phyloP scores from a whole-genome alignment of 2,888 invertebrate species.

The Latrodectus hesperus region DNA sequence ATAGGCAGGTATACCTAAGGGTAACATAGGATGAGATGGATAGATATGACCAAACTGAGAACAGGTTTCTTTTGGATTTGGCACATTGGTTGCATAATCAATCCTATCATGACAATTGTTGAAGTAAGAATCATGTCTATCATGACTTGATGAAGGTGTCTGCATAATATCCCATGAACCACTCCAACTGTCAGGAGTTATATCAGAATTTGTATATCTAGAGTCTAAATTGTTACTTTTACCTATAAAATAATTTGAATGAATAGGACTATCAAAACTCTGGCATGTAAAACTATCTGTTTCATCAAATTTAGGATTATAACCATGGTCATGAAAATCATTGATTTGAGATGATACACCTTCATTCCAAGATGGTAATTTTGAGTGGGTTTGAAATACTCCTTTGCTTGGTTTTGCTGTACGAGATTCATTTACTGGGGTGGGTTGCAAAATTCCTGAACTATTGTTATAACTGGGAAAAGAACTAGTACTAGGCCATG shows the following conservation, averaged over 20 bases:
- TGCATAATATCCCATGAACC: conserved; percentile 56
- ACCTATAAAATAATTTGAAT: conserved; percentile 53
- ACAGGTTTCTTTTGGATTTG: conserved; percentile 61
- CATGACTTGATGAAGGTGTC: conserved; percentile 18
- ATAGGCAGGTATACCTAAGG: conserved; percentile 37
- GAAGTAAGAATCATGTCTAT: conserved; percentile 24
- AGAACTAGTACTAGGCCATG: conserved; percentile 55
- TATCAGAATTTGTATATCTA: conserved; percentile 41
- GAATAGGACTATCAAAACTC: conserved; percentile 51
- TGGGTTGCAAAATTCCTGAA: conserved; percentile 36
- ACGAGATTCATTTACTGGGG: conserved; percentile 29
- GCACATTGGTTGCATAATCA: conserved; percentile 55
- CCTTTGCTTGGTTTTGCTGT: conserved; percentile 45
- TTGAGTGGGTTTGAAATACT: conserved; percentile 41
- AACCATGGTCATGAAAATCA: conserved; percentile 35
- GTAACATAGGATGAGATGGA: conserved; percentile 51
- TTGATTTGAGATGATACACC: conserved; percentile 42
- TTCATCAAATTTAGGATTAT: conserved; percentile 41
- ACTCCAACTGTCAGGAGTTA: conserved; percentile 53
- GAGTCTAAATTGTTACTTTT: conserved; percentile 42
- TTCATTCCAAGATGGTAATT: conserved; percentile 68
- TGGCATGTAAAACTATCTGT: conserved; percentile 31
- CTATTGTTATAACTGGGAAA: conserved; percentile 27
- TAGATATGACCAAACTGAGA: conserved; percentile 50
- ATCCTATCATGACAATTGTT: conserved; percentile 40